phyloP scores from a whole-genome alignment of 2,113 vertebrate genomes.

The Muntiacus reevesi region DNA sequence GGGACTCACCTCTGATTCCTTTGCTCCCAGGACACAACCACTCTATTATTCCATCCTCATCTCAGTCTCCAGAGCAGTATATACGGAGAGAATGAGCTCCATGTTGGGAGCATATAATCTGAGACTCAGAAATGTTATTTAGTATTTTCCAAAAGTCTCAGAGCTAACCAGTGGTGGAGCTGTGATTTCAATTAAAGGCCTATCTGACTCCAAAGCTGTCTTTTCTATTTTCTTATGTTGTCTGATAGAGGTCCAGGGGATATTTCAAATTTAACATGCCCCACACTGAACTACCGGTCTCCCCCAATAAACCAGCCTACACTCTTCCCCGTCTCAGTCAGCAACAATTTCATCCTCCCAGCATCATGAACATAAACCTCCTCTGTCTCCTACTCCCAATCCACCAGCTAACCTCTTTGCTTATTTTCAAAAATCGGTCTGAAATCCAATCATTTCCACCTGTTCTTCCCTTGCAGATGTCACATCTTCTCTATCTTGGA shows the following conservation, averaged over 20 bases:
- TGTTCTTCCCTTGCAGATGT: not conserved
- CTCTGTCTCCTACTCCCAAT: not conserved
- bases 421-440: not conserved
- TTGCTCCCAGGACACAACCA: not conserved
- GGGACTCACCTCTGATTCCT: not conserved
- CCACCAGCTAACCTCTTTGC: not conserved
- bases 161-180: not conserved
- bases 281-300: not conserved
- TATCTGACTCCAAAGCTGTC: not conserved
- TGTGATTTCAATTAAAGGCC: not conserved
- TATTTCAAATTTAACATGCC: not conserved
- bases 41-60: not conserved
- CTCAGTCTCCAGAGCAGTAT: not conserved
- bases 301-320: not conserved
- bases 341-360: not conserved
- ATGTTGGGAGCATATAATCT: not conserved
- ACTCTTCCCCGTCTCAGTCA: not conserved
- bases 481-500: not conserved
- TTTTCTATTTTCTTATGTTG: not conserved
- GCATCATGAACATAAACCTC: not conserved
- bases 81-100: not conserved
- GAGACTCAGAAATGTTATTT: not conserved
- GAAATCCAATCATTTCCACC: not conserved
- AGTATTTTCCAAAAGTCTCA: not conserved
- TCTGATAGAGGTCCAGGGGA: not conserved